Percentiles rank a stretch among this genome's conserved stretches.
These are phyloP conservation scores for Morpho helenor DNA, from an alignment of 2,888 invertebrate genomes.

Conservation along the genomic window DNA sequence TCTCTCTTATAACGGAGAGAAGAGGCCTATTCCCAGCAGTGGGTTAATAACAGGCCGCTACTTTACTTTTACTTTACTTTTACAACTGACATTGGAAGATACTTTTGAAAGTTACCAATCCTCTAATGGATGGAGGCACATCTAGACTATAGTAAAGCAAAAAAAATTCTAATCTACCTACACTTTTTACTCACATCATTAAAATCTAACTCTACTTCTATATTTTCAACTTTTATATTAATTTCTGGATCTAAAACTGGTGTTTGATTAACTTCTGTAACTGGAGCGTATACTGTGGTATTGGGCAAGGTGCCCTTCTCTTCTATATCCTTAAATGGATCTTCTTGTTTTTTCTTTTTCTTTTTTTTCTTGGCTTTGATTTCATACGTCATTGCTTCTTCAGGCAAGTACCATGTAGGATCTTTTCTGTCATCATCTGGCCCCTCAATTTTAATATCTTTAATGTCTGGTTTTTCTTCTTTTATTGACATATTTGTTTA, in stretches of 20 bases:
- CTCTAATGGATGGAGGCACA: too few relatives aligned
- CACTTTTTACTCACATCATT: conserved; percentile 56
- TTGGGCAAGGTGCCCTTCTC: conserved; percentile 33
- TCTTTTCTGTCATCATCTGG: conserved; percentile 44
- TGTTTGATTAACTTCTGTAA: conserved; percentile 18
- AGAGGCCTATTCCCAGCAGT: too few relatives aligned
- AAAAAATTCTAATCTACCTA: too few relatives aligned
- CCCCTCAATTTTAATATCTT: conserved; percentile 27
- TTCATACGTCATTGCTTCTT: conserved; percentile 67
- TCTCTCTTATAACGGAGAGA: too few relatives aligned
- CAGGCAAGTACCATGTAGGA: conserved; percentile 61
- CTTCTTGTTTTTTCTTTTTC: conserved; percentile 56
- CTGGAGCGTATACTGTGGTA: conserved; percentile 27
- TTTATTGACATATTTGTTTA: conserved; percentile 28
- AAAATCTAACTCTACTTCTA: conserved; percentile 67
- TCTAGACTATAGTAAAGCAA: too few relatives aligned
- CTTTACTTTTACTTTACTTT: too few relatives aligned
- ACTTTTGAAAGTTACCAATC: too few relatives aligned
- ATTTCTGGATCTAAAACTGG: conserved; percentile 57
- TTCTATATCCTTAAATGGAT: conserved; percentile 64
- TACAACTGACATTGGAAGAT: too few relatives aligned
- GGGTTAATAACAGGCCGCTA: too few relatives aligned
- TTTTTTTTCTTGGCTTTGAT: conserved; percentile 66
- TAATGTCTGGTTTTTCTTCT: conserved; percentile 25
- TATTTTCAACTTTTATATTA: conserved; percentile 66